These are phyloP conservation scores for Lochmaea capreae DNA, from an alignment of 2,888 invertebrate species.

Conservation along the genomic window DNA sequence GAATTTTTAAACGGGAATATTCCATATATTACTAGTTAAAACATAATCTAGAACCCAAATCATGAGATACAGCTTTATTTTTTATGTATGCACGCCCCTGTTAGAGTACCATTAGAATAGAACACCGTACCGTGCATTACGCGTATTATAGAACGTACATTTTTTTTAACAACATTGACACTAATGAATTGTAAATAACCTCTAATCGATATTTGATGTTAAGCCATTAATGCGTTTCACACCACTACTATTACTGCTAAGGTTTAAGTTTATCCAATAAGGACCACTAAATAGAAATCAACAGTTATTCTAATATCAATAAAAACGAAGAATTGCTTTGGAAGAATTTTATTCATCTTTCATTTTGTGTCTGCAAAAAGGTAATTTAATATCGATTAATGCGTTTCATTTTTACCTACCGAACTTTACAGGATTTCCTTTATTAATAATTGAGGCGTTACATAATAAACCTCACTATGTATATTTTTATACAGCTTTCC, in stretches of 20 bases:
- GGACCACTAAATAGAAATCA: neutral
- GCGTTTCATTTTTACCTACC: too few species aligned
- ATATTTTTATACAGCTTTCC: too few species aligned
- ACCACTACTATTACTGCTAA: slow-evolving; percentile 11
- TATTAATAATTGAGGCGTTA: too few species aligned
- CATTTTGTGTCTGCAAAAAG: too few species aligned
- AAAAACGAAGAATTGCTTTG: neutral
- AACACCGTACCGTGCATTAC: slow-evolving; percentile 13
- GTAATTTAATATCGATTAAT: too few species aligned
- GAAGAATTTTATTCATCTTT: neutral
- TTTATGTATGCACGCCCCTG: neutral
- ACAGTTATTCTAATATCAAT: neutral
- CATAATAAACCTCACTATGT: too few species aligned
- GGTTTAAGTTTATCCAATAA: slow-evolving; percentile 4
- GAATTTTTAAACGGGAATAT: too few species aligned
- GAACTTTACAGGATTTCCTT: too few species aligned
- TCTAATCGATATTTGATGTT: slow-evolving; percentile 35
- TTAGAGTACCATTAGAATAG: slow-evolving; percentile 8
- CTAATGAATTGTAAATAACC: slow-evolving; percentile 35
- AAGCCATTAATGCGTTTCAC: slow-evolving; percentile 24
- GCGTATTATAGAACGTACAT: slow-evolving; percentile 5
- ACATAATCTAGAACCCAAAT: too few species aligned
- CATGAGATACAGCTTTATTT: neutral
- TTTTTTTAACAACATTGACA: slow-evolving; percentile 23
- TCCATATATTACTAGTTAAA: too few species aligned